Base-by-base conservation (phyloP, 2,888 invertebrate genomes). In the Lepidocyrtinus sp. region DNA sequence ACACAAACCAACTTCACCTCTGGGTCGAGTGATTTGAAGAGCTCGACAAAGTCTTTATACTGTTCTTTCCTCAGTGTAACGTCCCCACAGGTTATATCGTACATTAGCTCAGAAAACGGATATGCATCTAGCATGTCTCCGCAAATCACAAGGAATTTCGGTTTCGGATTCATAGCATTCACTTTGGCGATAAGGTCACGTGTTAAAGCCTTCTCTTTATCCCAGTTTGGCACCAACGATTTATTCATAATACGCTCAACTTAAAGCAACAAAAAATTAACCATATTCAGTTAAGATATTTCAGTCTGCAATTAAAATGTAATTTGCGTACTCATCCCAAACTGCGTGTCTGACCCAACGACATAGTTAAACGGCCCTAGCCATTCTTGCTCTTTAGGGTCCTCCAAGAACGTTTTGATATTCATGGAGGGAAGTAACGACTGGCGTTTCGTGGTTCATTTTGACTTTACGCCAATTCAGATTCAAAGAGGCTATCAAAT, bases 111-210 rank as follows among this genome's bases (percentile, higher is more conserved):
- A 17, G 19, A 36, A 55, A 80, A 83, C 19, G 90, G 90, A 83
- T 88, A 88, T 19, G 90, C 90, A 87, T 91, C 88, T 26, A 90
- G 87, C 79, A 91, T 87, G 86, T 91, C 91, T 0, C 91, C 91
- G 87, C 90, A 90, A 21, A 90, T 88, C 12, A 90, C 87, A 80
- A 90, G 88, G 85, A 90, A 90, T 67, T 87, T 87, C n/a, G 90
- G 90, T 69, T 84, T 88, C 0, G 90, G 90, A 1, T 82, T 83
- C 88, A 91, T 88, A 7, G 81, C 64, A 86, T 91, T 91, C 3
- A 89, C 87, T 72, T 88, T 88, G 7, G 87, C 69, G 15, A 91
- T 89, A 12, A 88, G 87, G 69, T 87, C 84, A 63, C 86, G 84
- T 0, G 88, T 87, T 36, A 90, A 86, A 19, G 83, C 81, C 12